Percentiles rank a stretch among this genome's conserved stretches.
Conservation (phyloP, 2,113 vertebrate genomes). For the Ammospiza nelsoni region DNA sequence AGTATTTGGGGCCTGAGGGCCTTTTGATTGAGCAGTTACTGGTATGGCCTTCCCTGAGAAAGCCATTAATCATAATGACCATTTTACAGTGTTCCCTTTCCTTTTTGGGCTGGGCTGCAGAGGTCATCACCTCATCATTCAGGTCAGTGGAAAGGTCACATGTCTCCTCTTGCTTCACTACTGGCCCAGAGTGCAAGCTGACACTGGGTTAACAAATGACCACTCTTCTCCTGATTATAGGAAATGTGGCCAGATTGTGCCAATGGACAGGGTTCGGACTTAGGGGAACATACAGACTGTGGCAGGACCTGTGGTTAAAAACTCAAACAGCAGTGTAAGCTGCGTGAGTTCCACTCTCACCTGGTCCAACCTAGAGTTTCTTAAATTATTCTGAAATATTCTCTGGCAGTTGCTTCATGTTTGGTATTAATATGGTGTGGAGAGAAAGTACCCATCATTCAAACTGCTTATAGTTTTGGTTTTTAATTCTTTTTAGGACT, state of each 20-base stretch:
- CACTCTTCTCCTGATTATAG: conserved; percentile 50
- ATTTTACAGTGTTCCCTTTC: conserved; percentile 38
- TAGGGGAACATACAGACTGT: not conserved
- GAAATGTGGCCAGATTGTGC: not conserved
- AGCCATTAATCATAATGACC: conserved; percentile 61
- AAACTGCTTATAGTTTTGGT: not conserved
- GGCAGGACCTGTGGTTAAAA: not conserved
- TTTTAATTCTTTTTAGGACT: not conserved
- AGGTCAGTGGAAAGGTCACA: conserved; percentile 62
- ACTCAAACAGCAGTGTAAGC: not conserved
- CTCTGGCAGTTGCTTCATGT: not conserved
- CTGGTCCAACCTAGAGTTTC: not conserved
- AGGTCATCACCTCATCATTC: conserved; percentile 54
- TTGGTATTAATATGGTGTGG: not conserved
- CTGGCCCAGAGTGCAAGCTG: conserved; percentile 28
- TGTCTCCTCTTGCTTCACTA: conserved; percentile 48
- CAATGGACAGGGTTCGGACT: not conserved
- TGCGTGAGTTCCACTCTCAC: not conserved
- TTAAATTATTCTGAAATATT: not conserved
- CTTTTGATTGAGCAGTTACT: conserved; percentile 6
- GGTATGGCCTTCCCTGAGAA: not conserved
- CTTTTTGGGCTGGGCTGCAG: conserved; percentile 6
- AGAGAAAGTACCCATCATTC: not conserved
- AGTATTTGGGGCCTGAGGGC: not conserved
- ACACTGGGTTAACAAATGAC: conserved; percentile 47